Percentiles rank a stretch among this genome's conserved stretches.
Evolutionary conservation across 2,113 vertebrate species (phyloP).

Genomic region (Dendrocopos noguchii): DNA sequence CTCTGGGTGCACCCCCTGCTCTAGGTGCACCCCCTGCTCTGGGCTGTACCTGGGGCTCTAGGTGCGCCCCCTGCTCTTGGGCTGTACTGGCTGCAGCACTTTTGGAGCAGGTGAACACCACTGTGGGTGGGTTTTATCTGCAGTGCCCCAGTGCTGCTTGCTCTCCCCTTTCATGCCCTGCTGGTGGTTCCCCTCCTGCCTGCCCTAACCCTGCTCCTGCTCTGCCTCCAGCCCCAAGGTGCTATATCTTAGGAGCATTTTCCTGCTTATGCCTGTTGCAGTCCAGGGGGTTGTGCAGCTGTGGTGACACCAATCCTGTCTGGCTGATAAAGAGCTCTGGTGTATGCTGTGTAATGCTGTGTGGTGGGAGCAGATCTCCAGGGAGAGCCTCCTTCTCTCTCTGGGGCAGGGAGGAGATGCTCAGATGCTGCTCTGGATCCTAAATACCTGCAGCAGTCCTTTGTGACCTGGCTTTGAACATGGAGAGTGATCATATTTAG

Average conservation of each 20-base stretch:
- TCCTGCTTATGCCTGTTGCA: background rate
- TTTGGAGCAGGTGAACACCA: background rate
- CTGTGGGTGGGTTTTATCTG: background rate
- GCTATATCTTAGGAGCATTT: background rate
- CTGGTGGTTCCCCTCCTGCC: background rate
- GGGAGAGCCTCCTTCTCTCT: background rate
- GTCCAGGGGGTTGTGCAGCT: background rate
- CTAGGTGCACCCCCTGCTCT: background rate
- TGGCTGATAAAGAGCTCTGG: background rate
- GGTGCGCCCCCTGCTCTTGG: background rate
- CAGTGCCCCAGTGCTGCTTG: background rate
- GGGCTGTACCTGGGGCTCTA: background rate
- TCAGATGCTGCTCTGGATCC: background rate
- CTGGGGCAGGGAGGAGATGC: background rate
- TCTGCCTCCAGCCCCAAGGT: background rate
- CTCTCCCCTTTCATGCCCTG: fast-evolving
- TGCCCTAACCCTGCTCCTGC: background rate
- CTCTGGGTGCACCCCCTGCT: no score
- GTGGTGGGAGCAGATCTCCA: background rate
- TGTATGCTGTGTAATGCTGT: fast-evolving
- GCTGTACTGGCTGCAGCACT: background rate
- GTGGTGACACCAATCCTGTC: fast-evolving
- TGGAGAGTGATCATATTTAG: background rate
- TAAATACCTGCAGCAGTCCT: background rate
- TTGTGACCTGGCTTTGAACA: background rate